phyloP scores from a whole-genome alignment of 1,140 invertebrate genomes.

The Vollenhovia emeryi region DNA sequence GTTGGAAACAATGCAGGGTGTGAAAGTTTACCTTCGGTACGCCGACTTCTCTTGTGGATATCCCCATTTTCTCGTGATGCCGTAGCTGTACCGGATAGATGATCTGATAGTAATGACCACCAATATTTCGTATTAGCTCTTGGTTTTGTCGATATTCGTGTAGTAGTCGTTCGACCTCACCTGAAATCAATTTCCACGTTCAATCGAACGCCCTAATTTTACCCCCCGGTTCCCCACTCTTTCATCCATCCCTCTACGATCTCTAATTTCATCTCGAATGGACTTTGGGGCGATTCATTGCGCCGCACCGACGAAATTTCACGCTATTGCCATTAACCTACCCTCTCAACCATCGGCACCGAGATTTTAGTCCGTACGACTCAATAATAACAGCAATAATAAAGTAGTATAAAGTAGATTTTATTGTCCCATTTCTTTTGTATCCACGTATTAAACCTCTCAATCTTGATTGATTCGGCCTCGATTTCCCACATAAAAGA shows the following conservation, averaged over 20 bases:
- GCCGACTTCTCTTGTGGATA: conserved; percentile 94
- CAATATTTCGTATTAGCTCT: conserved; percentile 95
- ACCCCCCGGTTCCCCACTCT: not conserved
- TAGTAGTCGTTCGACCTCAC: conserved; percentile 94
- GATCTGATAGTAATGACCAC: conserved; percentile 96
- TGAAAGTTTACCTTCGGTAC: conserved; percentile 90
- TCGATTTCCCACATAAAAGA: conserved; percentile 6
- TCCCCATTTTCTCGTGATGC: conserved; percentile 97
- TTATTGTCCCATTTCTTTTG: conserved; percentile 22
- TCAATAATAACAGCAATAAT: conserved; percentile 34
- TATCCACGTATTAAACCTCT: not conserved
- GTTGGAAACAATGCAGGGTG: not conserved
- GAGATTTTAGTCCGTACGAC: conserved; percentile 33
- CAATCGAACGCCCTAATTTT: conserved; percentile 69
- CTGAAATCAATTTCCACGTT: conserved; percentile 85
- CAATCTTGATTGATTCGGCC: not conserved
- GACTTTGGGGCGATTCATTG: conserved; percentile 49
- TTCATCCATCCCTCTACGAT: conserved; percentile 11
- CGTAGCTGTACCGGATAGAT: conserved; percentile 97
- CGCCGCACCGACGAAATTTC: conserved; percentile 32
- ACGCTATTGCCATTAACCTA: conserved; percentile 46
- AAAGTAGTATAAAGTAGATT: conserved; percentile 39
- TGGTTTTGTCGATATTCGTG: conserved; percentile 96
- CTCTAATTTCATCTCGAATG: conserved; percentile 58
- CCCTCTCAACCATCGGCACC: not conserved